Evolutionary conservation across 2,113 vertebrate species (phyloP), one percentile per base, ranked within the genome.

Genomic region (Melospiza georgiana): DNA sequence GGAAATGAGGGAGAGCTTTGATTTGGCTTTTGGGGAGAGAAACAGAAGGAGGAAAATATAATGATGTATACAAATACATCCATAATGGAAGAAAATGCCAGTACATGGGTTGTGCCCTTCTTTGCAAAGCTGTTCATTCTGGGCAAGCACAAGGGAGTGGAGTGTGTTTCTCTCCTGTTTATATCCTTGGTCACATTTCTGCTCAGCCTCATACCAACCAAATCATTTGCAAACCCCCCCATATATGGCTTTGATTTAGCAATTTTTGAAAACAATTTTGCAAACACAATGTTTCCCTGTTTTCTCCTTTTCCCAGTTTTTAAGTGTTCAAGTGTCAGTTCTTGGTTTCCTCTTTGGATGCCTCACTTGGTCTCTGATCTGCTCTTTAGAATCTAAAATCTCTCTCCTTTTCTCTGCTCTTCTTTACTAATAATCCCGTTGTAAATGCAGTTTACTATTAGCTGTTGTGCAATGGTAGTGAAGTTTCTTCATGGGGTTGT

Each of bases 1-100:
- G 52, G 59, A 89, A 96, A 94, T n/a, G 35, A 89, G 31, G 27
- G 55, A 83, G 58, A 51, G 18, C 33, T 89, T 82, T 93, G 49
- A 24, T 65, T 82, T 0, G 10, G 54, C 61, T 94, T 81, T 88
- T 90, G 55, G 23, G 19, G 18, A 72, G 23, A 67, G 54, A 93
- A 87, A 57, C 31, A 57, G 77, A 39, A 72, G 44, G 58, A 86
- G 18, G 27, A 79, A 90, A 74, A 51, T 49, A 5, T 37, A 66
- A 39, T 57, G 52, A 71, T 15, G 3, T 80, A 15, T 48, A 62
- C 49, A 92, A 90, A 84, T 67, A 52, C 23, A 81, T 25, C 10
- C 48, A 22, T 17, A 67, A 48, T 51, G 18, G 23, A 52, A 75
- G 35, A 67, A 69, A 55, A 69, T 41, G 30, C 37, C 62, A 55